Evolutionary conservation across 2,797 vertebrate species (phyloP).

Genomic region (Gymnothorax javanicus): DNA sequence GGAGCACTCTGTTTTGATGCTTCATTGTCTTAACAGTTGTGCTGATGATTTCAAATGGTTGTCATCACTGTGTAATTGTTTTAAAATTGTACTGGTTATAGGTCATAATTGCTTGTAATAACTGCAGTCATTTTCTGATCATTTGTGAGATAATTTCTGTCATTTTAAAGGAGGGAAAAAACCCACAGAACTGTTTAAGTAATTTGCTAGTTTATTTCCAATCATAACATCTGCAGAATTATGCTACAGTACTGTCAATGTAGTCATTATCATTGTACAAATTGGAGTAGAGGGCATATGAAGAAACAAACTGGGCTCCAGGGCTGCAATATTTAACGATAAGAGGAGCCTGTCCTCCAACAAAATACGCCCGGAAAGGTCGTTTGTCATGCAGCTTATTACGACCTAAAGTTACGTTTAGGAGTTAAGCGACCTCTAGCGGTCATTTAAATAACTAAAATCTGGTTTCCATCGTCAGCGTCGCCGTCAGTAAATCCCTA

Average conservation of each 20-base stretch:
- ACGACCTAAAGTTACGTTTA: too few species aligned
- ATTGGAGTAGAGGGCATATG: background rate
- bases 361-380: too few species aligned
- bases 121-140: background rate
- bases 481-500: too few species aligned
- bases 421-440: too few species aligned
- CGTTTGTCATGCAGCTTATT: too few species aligned
- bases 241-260: background rate
- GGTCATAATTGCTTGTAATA: background rate
- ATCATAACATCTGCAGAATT: background rate
- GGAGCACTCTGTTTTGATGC: background rate
- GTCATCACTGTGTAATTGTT: background rate
- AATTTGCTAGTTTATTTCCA: background rate
- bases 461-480: too few species aligned
- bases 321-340: background rate
- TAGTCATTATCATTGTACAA: background rate
- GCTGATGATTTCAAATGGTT: background rate
- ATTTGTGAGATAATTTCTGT: background rate
- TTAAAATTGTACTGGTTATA: background rate
- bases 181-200: background rate
- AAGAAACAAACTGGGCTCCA: background rate
- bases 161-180: background rate
- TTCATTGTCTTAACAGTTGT: background rate
- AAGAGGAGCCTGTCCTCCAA: too few species aligned
- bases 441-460: too few species aligned